A percentile compares a stretch with the other conserved stretches of the same genome.
Conservation (phyloP, 2,888 invertebrate species). For the Apamea crenata region DNA sequence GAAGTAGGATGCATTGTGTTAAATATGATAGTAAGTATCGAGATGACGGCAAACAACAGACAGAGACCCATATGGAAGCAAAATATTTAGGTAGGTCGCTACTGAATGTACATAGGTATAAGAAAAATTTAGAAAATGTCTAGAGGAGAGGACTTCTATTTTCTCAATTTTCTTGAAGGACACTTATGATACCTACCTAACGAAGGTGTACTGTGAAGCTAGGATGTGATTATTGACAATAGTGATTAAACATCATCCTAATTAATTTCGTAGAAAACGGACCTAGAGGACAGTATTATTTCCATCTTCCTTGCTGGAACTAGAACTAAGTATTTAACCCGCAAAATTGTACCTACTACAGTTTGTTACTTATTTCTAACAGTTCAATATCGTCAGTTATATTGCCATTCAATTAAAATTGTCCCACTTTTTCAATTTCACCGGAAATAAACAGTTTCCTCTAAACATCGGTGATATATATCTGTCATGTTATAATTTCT, state of each 20-base stretch:
- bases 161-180: background rate
- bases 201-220: background rate
- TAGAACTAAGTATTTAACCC: background rate
- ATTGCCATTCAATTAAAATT: background rate
- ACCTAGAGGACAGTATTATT: background rate
- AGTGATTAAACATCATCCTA: background rate
- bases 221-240: too few relatives aligned
- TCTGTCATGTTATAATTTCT: background rate
- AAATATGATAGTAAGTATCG: background rate
- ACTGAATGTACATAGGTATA: too few relatives aligned
- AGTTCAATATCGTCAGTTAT: background rate
- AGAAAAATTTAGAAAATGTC: background rate
- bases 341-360: too few relatives aligned
- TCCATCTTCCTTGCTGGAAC: background rate
- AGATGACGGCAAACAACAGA: background rate
- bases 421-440: background rate
- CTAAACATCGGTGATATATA: background rate
- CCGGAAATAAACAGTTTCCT: background rate
- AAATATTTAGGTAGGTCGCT: background rate
- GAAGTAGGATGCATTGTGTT: background rate
- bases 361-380: background rate
- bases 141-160: too few relatives aligned
- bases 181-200: background rate
- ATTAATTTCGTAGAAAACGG: background rate
- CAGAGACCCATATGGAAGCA: too few relatives aligned